Base-by-base conservation (phyloP, 1,140 invertebrate genomes). In the Drosophila nigromelanica region DNA sequence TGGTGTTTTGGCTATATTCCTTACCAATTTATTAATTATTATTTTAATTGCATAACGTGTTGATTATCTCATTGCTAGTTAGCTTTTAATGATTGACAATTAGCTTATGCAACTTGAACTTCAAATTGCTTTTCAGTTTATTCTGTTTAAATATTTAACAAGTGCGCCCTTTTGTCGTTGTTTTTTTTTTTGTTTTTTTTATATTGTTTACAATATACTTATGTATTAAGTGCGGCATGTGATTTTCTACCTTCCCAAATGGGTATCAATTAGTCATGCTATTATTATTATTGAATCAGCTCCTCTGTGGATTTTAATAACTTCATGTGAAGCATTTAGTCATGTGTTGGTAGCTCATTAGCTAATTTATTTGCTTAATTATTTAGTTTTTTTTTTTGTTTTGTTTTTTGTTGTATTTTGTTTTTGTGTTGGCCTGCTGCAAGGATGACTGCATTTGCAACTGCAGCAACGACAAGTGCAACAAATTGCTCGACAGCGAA, bases 391-490 rank as follows among this genome's bases (percentile, higher is more conserved):
- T 24, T 24, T 3, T n/a, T 21, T 37, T n/a, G 21, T 21, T 40
- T 5, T 42, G 6, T 40, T 5, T 55, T 27, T 27, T 27, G 18
- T 18, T 18, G n/a, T n/a, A n/a, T 35, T 40, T 24, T 48, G 15
- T 37, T 15, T 37, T 27, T 27, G 24, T 27, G 24, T 27, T 27
- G 24, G 24, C 24, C 24, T 37, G 30, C 63, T 78, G 85, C 83
- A 87, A 87, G 83, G 83, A 87, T 86, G 82, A 86, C 82, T 62
- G 74, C 75, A 87, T 86, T 69, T 52, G 59, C 59, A 27, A 54
- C 42, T 33, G 50, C 42, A 33, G 15, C 51, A 64, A 21, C 40
- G 33, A 18, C 10, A 83, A 82, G 79, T 82, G 75, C 80, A 82
- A 61, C 48, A 42, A 56, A 50, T 56, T 24, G 40, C 40, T 15